Percentiles rank a stretch among this genome's conserved stretches.
Evolutionary conservation across 2,113 vertebrate genomes (phyloP).

Genomic region (Menura novaehollandiae): DNA sequence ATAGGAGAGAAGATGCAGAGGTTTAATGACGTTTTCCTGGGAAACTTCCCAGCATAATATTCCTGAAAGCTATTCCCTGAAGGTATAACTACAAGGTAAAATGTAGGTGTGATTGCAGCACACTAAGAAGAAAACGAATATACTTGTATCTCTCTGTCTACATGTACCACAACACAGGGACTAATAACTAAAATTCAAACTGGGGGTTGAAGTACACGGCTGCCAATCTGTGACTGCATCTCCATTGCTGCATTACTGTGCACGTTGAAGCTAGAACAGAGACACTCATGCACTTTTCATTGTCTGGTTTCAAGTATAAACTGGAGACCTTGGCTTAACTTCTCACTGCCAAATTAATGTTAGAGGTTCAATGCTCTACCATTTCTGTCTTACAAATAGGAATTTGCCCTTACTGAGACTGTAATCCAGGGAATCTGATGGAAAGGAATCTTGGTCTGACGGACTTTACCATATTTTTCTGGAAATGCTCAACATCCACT

Average conservation of each 20-base stretch:
- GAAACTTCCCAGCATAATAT: background rate
- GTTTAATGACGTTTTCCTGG: background rate
- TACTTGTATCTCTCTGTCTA: background rate
- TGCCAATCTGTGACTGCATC: background rate
- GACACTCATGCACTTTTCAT: background rate
- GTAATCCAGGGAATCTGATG: background rate
- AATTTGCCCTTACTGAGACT: background rate
- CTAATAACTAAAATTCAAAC: background rate
- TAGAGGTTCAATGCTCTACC: background rate
- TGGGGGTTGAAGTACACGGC: background rate
- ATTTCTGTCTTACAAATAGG: background rate
- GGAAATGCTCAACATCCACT: background rate
- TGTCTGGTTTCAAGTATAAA: background rate
- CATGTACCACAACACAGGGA: background rate
- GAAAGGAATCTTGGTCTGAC: background rate
- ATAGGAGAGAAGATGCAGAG: background rate
- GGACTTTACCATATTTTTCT: background rate
- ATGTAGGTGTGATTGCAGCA: background rate
- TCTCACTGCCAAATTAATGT: background rate
- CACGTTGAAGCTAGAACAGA: background rate
- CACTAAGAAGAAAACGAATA: background rate
- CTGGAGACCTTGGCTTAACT: background rate
- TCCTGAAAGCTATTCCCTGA: background rate
- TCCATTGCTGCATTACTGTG: background rate
- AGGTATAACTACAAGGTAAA: background rate